Base-by-base conservation (phyloP, 2,113 vertebrate genomes). In the Phrynocephalus versicolor region DNA sequence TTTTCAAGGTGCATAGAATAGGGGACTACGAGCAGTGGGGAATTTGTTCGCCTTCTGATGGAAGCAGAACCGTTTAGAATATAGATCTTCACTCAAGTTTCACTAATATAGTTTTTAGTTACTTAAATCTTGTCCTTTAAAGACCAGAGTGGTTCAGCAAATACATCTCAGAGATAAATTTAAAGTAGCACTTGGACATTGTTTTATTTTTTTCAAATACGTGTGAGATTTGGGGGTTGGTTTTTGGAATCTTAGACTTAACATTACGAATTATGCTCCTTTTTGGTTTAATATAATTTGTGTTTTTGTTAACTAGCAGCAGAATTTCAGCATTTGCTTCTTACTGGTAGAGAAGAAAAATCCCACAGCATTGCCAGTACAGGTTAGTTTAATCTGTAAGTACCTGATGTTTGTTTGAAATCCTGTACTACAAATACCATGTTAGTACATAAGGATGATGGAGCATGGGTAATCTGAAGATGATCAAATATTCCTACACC, bases 361-460 rank as follows among this genome's bases (percentile, higher is more conserved):
- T 97, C 95, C 96, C 96, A 97, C 96, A 97, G 96, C 97, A 96
- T 97, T 98, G 97, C 96, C 97, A 97, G 97, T 97, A 97, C 97
- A 98, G 98, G 98, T 98, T 98, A 97, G 98, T 98, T 98, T 97
- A 96, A 96, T 95, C 96, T 97, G 98, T 98, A 98, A 99, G 98
- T 98, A 99, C 98, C 97, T 94, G 96, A 95, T 97, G 89, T 97
- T 97, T 96, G 95, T 96, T 96, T 96, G 89, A 95, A 94, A 94
- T 95, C 94, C 94, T 92, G 89, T 95, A 95, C 94, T 95, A 93
- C 95, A 95, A 95, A 95, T 95, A 89, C 91, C 92, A 93, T 94
- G 92, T 93, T 93, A 95, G 78, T 95, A 95, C 89, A 80, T 85
- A 85, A 96, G 65, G 90, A 94, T 93, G 90, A 94, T 93, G 94